Evolutionary conservation across 2,888 invertebrate genomes (phyloP), one percentile per base, ranked within the genome.

Genomic region (Coecobrya sp.): DNA sequence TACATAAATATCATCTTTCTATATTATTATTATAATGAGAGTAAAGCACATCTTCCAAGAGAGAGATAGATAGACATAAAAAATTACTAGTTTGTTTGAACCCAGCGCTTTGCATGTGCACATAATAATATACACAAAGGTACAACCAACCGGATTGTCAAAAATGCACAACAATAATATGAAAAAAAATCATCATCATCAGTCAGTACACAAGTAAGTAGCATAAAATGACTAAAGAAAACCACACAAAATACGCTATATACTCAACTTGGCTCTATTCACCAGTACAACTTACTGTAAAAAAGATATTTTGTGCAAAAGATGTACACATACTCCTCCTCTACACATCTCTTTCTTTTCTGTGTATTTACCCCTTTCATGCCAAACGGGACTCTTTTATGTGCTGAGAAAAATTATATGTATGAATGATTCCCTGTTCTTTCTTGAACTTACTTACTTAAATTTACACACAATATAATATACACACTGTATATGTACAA

Each of bases 101-200:
- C 27, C 62, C 7, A 65, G 84, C 84, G 65, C 49, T 22, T 0
- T 73, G 19, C 19, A 22, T 62, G 65, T 65, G 82, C 62, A 84
- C 19, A 62, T 84, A 84, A 84, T 70, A 86, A 86, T 70, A 86
- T 36, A 84, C 84, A 86, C 52, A 86, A 70, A 85, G 19, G 68
- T 85, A 36, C 36, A 36, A 36, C 45, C 36, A 36, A 36, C 45
- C 85, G 65, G 45, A 85, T 65, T 85, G 85, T 85, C 85, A 86
- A 86, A 86, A 79, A 49, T 79, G 49, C 52, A 79, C 42, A 49
- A 79, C 25, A 79, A 79, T 79, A 79, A 52, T 52, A 79, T n/a
- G 19, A 16, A 42, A 70, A 49, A 22, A 49, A 49, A 49, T 79
- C 52, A 16, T 79, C 49, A 25, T 13, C 27, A 27, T 16, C 13